Evolutionary conservation across 2,888 invertebrate genomes (phyloP), one percentile per base, ranked within the genome.

Genomic region (Phymatocera aterrima): DNA sequence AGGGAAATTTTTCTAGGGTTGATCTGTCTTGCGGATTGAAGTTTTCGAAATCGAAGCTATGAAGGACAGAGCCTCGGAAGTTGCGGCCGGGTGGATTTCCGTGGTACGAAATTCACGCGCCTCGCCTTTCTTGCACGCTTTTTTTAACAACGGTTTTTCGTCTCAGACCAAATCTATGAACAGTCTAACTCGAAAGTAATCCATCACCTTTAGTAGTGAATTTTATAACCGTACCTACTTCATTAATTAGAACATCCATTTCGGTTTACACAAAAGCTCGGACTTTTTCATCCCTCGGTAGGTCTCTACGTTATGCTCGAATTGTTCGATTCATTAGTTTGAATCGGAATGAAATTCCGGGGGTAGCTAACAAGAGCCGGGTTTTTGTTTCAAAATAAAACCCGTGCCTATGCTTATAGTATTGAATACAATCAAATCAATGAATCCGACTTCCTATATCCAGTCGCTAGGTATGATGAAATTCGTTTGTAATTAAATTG

Each of bases 171-270:
- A 24, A 68, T 68, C 65, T 40, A 68, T 68, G 43, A 3, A 6
- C 40, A 43, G 40, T 28, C 43, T 12, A 28, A 18, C 65, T 43
- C 15, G 65, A 18, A 5, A 28, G 34, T 68, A 12, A 43, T 68
- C 43, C 12, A 68, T 68, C 65, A 68, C 65, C 65, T 43, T 68
- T 68, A 68, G 28, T 68, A n/a, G 65, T 68, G 8, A 10, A 43
- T 68, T 43, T 68, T 68, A 43, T 15, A 68, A 68, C 43, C 43
- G 24, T 68, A 43, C 43, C 43, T 34, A 43, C 24, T 43, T 68
- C 43, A 40, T 43, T 40, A 68, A 43, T 68, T 40, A 37, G 34
- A 61, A 61, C 18, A 37, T 68, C 65, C 65, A 68, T 64, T 37
- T n/a, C 37, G 61, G 28, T 57, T n/a, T n/a, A 57, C 12, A 57